Evolutionary conservation across 2,113 vertebrate genomes (phyloP).

Genomic region (Solea senegalensis): DNA sequence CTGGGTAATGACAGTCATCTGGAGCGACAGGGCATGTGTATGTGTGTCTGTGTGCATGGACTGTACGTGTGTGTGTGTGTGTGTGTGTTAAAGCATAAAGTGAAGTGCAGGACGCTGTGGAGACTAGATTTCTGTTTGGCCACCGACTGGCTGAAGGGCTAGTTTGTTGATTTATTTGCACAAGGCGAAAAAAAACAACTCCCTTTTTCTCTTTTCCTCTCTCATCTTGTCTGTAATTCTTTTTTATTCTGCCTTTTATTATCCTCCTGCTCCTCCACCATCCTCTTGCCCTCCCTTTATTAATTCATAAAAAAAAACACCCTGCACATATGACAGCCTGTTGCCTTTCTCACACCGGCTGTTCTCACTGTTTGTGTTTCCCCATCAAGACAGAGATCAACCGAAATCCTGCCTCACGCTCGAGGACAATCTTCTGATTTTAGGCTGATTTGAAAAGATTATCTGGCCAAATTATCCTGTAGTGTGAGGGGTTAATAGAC

Average conservation of each 20-base stretch:
- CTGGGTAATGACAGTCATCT: slow-evolving; percentile 81
- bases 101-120: slow-evolving; percentile 66
- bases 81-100: slow-evolving; percentile 42
- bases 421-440: no score
- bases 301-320: slow-evolving; percentile 88
- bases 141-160: slow-evolving; percentile 32
- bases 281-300: slow-evolving; percentile 82
- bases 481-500: no score
- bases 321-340: slow-evolving; percentile 75
- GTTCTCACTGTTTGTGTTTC: slow-evolving; percentile 58
- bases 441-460: no score
- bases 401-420: no score
- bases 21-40: slow-evolving; percentile 60
- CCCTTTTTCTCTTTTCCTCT: slow-evolving; percentile 22
- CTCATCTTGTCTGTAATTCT: slow-evolving; percentile 44
- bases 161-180: slow-evolving; percentile 58
- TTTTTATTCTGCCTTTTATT: not conserved
- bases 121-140: slow-evolving; percentile 57
- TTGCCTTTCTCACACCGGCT: slow-evolving; percentile 20
- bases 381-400: slow-evolving; percentile 27
- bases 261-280: not conserved
- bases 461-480: no score
- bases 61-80: slow-evolving; percentile 61
- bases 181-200: slow-evolving; percentile 20
- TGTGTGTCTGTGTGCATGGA: slow-evolving; percentile 63